A percentile compares a stretch with the other conserved stretches of the same genome.
phyloP scores from a whole-genome alignment of 2,113 vertebrate genomes.

The Alligator sinensis region DNA sequence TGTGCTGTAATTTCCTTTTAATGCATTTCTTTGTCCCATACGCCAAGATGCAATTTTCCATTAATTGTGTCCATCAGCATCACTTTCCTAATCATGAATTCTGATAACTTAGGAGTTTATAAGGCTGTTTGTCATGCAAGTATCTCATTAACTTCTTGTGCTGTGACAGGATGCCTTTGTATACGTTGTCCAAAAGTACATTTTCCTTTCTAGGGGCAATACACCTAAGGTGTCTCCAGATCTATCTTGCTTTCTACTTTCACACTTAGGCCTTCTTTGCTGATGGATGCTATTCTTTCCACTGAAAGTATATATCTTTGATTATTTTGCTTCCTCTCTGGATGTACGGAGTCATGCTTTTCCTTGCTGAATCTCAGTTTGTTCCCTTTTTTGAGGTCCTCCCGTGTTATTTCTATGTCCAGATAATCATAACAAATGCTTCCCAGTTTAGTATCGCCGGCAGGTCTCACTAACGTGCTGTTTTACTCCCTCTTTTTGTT shows the following conservation, averaged over 20 bases:
- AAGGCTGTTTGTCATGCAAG: neutral
- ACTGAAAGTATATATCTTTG: neutral
- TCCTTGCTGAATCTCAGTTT: neutral
- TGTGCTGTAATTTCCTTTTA: too few species aligned
- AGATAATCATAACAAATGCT: neutral
- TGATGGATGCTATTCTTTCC: neutral
- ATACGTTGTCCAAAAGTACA: neutral
- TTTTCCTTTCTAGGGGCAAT: neutral
- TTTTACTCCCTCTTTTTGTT: neutral
- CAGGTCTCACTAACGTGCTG: neutral
- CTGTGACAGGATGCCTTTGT: neutral
- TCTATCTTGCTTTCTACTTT: neutral
- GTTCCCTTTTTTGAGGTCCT: neutral
- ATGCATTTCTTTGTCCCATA: too few species aligned
- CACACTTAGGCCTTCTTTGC: neutral
- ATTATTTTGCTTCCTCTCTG: neutral
- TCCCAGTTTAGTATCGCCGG: constrained; percentile 27
- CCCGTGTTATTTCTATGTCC: neutral
- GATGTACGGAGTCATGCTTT: neutral
- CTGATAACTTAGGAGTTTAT: neutral
- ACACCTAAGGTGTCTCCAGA: neutral
- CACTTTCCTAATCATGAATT: neutral
- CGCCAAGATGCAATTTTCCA: neutral
- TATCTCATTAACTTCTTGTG: neutral
- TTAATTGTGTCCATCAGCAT: neutral